A percentile compares a stretch with the other conserved stretches of the same genome.
Conservation (phyloP, 2,113 vertebrate species). For the Istiophorus platypterus region DNA sequence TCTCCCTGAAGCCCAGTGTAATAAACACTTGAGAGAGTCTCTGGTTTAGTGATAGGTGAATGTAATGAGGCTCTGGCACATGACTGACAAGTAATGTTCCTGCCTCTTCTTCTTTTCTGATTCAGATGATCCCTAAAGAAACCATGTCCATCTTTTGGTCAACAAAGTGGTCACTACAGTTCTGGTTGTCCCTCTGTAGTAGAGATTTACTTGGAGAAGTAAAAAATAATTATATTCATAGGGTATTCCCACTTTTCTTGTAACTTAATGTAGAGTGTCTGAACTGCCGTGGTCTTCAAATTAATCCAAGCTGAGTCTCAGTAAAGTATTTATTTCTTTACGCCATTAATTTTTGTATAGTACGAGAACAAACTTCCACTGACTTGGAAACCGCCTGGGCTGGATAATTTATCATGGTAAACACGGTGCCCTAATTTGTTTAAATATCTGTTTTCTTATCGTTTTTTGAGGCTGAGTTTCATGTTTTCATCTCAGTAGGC, state of each 20-base stretch:
- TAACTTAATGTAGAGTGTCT: neutral
- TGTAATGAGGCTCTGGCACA: slow-evolving; percentile 78
- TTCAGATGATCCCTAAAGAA: slow-evolving; percentile 50
- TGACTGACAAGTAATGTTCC: slow-evolving; percentile 74
- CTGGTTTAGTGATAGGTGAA: slow-evolving; percentile 68
- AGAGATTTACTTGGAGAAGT: neutral
- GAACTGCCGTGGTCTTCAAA: neutral
- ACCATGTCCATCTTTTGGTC: slow-evolving; percentile 34
- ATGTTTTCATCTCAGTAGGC: slow-evolving; percentile 62
- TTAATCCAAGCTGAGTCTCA: neutral
- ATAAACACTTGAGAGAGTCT: slow-evolving; percentile 79
- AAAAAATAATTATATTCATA: slow-evolving; percentile 1
- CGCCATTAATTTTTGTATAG: neutral
- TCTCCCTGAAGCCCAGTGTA: slow-evolving; percentile 70
- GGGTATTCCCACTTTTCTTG: neutral
- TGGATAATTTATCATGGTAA: slow-evolving; percentile 23
- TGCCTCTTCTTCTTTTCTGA: slow-evolving; percentile 45
- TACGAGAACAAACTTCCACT: neutral
- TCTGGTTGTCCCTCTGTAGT: neutral
- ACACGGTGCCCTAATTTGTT: slow-evolving; percentile 35
- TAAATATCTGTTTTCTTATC: slow-evolving; percentile 44
- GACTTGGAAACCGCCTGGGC: neutral
- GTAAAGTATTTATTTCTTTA: slow-evolving; percentile 2
- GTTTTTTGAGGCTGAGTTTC: slow-evolving; percentile 48
- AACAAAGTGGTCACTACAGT: slow-evolving; percentile 5